Conservation (phyloP, 2,113 vertebrate genomes). For the Eira barbara region DNA sequence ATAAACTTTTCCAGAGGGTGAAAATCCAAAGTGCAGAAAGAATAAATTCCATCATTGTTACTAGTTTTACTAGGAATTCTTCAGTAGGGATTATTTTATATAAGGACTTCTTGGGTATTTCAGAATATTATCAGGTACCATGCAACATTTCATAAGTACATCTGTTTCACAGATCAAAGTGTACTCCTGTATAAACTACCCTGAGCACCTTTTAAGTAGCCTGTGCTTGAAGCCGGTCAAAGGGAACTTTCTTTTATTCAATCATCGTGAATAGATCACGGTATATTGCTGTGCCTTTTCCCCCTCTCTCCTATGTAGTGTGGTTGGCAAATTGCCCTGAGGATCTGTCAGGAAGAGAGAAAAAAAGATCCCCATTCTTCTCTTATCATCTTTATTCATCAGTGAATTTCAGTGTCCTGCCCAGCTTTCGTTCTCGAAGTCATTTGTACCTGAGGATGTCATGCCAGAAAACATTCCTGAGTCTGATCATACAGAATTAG, state of each 20-base stretch:
- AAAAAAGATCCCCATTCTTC: not conserved
- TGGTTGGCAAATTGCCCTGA: conserved; percentile 31
- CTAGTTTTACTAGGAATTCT: conserved; percentile 10
- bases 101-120: not conserved
- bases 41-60: not conserved
- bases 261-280: not conserved
- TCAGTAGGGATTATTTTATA: not conserved
- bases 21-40: not conserved
- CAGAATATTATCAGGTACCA: not conserved
- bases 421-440: not conserved
- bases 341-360: not conserved
- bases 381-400: not conserved
- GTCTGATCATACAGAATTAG: not conserved
- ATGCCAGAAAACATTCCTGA: not conserved
- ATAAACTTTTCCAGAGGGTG: not conserved
- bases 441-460: not conserved
- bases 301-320: not conserved
- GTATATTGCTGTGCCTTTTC: not conserved
- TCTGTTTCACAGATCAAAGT: not conserved
- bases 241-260: conserved; percentile 22
- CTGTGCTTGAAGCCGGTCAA: not conserved
- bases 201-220: not conserved
- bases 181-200: not conserved
- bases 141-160: not conserved
- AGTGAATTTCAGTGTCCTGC: not conserved